phyloP scores from a whole-genome alignment of 1,140 invertebrate species.

The Saccostrea echinata region DNA sequence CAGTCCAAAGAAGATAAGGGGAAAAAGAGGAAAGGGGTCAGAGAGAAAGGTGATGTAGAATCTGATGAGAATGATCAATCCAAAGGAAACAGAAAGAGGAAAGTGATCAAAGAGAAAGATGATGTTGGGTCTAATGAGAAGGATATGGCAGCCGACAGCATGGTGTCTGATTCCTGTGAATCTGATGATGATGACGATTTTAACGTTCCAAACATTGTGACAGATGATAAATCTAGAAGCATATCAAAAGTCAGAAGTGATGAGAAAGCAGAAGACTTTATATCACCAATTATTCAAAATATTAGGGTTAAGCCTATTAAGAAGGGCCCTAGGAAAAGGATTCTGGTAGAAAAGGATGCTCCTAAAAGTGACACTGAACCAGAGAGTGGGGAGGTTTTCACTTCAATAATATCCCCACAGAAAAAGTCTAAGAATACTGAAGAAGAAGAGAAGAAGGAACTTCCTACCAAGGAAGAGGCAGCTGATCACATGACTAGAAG shows the following conservation, averaged over 20 bases:
- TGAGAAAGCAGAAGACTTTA: not conserved
- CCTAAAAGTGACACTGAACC: not conserved
- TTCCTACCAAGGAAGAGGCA: not conserved
- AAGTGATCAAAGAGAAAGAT: not conserved
- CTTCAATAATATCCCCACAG: not conserved
- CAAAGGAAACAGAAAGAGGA: not conserved
- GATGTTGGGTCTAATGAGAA: not conserved
- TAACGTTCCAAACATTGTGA: not conserved
- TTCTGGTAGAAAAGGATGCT: not conserved
- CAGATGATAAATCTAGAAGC: not conserved
- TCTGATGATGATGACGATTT: not conserved
- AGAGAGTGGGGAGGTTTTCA: not conserved
- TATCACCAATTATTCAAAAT: not conserved
- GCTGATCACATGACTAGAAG: not conserved
- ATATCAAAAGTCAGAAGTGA: not conserved
- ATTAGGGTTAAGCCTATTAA: not conserved
- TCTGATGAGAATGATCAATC: not conserved
- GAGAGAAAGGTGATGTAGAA: not conserved
- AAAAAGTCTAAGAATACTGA: not conserved
- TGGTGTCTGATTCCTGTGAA: conserved; percentile 6
- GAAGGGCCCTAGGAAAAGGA: not conserved
- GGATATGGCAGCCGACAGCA: not conserved
- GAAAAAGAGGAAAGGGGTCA: not conserved
- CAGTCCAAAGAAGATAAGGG: not conserved
- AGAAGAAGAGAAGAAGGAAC: not conserved